Conservation (phyloP, 2,888 invertebrate species). For the Gerris lacustris region DNA sequence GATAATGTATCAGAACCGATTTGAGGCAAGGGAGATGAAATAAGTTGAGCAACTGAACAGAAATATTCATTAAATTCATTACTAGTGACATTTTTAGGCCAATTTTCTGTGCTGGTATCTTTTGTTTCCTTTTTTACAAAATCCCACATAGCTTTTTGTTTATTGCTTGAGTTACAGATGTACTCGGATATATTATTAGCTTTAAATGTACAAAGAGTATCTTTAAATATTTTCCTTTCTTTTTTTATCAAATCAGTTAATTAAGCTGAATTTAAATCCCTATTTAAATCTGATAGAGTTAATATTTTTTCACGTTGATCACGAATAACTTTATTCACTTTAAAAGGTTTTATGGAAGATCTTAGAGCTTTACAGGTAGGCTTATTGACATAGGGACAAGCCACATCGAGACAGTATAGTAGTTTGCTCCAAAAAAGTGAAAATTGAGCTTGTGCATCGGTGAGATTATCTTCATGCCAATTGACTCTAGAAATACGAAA, state of each 20-base stretch:
- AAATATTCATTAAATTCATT: background rate
- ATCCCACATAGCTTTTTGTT: conserved; percentile 3
- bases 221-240: background rate
- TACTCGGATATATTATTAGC: background rate
- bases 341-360: background rate
- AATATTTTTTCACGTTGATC: background rate
- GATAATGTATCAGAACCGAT: background rate
- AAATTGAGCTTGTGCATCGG: background rate
- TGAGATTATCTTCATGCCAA: background rate
- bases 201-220: background rate
- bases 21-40: background rate
- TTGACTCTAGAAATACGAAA: background rate
- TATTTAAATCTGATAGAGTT: background rate
- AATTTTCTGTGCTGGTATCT: background rate
- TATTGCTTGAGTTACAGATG: background rate
- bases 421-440: background rate
- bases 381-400: background rate
- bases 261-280: background rate
- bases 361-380: background rate
- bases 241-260: background rate
- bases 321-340: background rate
- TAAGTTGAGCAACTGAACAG: background rate
- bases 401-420: background rate
- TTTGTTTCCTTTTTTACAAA: background rate
- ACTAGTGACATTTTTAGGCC: background rate